These are phyloP conservation scores for Pseudococcus viburni DNA, from an alignment of 2,888 invertebrate genomes.

Conservation along the genomic window DNA sequence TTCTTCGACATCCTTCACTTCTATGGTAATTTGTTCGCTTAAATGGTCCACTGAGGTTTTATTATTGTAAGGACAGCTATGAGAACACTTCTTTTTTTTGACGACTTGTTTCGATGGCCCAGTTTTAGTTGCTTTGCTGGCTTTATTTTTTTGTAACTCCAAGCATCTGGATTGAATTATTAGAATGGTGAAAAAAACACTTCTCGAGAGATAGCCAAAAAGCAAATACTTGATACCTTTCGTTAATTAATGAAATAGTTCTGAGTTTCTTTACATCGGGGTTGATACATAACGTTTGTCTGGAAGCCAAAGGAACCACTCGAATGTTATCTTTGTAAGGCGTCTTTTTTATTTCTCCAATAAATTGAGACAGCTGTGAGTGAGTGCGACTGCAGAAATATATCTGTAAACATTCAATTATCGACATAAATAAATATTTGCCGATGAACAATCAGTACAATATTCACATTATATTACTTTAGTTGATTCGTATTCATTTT, in stretches of 20 bases:
- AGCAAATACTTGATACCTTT: constrained; percentile 74
- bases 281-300: constrained; percentile 94
- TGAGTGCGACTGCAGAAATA: constrained; percentile 97
- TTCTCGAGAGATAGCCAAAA: neutral
- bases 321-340: constrained; percentile 80
- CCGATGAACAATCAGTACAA: no score
- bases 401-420: constrained; percentile 75
- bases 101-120: constrained; percentile 76
- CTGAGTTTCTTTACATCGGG: constrained; percentile 81
- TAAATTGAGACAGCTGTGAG: constrained; percentile 95
- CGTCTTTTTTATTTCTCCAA: constrained; percentile 91
- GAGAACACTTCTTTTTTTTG: constrained; percentile 76
- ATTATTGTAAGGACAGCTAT: constrained; percentile 81
- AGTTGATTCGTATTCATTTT: constrained; percentile 62
- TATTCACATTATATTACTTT: constrained; percentile 58
- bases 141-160: constrained; percentile 82
- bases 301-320: constrained; percentile 88
- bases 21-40: constrained; percentile 77
- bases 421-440: no score
- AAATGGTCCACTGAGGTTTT: constrained; percentile 77
- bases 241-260: constrained; percentile 87
- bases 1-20: constrained; percentile 91
- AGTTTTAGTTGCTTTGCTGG: constrained; percentile 74
- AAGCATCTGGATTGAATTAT: constrained; percentile 76
- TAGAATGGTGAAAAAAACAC: constrained; percentile 67